Evolutionary conservation across 2,888 invertebrate genomes (phyloP).

Genomic region (Brachylomia viminalis): DNA sequence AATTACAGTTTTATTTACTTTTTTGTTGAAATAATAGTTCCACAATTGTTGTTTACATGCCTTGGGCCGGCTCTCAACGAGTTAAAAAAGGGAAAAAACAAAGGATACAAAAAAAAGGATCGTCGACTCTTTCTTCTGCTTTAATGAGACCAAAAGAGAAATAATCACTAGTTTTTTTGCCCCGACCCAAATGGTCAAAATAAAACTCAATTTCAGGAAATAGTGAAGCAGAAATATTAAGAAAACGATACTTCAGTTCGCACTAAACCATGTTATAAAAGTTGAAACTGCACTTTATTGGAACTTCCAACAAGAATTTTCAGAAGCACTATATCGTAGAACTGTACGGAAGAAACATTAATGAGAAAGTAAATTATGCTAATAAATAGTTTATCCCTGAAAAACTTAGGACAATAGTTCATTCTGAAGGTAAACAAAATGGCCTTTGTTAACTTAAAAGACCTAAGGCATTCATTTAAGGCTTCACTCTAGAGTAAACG

Average conservation of each 20-base stretch:
- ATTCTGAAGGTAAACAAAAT: slow-evolving; percentile 35
- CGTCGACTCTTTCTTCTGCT: neutral
- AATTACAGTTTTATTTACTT: slow-evolving; percentile 47
- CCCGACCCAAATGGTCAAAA: neutral
- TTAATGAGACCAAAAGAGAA: slow-evolving; percentile 13
- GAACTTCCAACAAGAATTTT: slow-evolving; percentile 15
- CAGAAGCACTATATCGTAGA: slow-evolving; percentile 1
- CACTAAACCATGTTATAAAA: slow-evolving; percentile 5
- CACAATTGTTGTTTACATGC: slow-evolving; percentile 40
- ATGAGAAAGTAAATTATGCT: slow-evolving; percentile 1
- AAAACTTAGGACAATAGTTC: slow-evolving; percentile 13
- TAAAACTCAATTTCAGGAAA: neutral
- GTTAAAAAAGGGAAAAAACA: slow-evolving; percentile 3
- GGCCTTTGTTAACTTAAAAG: slow-evolving; percentile 14
- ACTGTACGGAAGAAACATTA: slow-evolving; percentile 21
- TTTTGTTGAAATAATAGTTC: slow-evolving; percentile 41
- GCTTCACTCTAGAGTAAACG: slow-evolving; percentile 1
- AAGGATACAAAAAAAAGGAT: slow-evolving; percentile 17
- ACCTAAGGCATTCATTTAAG: slow-evolving; percentile 37
- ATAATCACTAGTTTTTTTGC: neutral
- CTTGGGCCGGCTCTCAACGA: slow-evolving; percentile 15
- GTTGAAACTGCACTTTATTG: slow-evolving; percentile 31
- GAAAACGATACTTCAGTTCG: neutral
- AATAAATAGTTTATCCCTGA: slow-evolving; percentile 15
- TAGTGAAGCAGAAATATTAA: neutral